Conservation (phyloP, 2,888 invertebrate genomes). For the Apeira syringaria region DNA sequence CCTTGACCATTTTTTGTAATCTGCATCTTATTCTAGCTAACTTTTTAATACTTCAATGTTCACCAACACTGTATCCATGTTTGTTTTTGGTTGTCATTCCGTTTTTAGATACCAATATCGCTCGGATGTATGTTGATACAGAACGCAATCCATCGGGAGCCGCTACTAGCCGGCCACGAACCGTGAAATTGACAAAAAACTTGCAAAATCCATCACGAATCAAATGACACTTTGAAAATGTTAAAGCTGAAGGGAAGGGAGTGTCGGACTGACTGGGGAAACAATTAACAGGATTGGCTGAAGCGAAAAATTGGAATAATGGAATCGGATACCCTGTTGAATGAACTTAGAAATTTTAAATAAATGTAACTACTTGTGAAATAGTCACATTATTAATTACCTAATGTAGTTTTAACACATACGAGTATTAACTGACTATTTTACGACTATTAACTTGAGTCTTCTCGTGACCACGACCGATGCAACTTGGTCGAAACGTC, state of each 20-base stretch:
- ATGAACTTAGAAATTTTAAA: slow-evolving; percentile 52
- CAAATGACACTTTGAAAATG: slow-evolving; percentile 81
- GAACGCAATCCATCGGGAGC: slow-evolving; percentile 61
- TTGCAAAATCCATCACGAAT: slow-evolving; percentile 78
- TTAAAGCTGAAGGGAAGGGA: slow-evolving; percentile 75
- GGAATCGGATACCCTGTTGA: slow-evolving; percentile 44
- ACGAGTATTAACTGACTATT: too few relatives aligned
- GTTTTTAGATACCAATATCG: neutral
- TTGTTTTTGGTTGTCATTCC: neutral
- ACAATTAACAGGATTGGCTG: slow-evolving; percentile 68
- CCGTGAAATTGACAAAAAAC: slow-evolving; percentile 80
- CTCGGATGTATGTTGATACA: slow-evolving; percentile 52
- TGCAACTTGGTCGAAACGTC: too few relatives aligned
- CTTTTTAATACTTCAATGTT: too few relatives aligned
- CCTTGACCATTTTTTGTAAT: too few relatives aligned
- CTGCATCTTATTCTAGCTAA: too few relatives aligned
- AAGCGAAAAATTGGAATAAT: slow-evolving; percentile 76
- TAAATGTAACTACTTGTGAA: too few relatives aligned
- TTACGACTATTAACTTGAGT: too few relatives aligned
- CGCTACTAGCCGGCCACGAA: slow-evolving; percentile 55
- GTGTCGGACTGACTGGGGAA: slow-evolving; percentile 65
- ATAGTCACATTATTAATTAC: too few relatives aligned
- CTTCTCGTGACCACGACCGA: too few relatives aligned
- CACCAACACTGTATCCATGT: too few relatives aligned
- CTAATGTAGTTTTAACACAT: too few relatives aligned